Conservation (phyloP, 2,113 vertebrate species). For the Atherinomorus stipes region DNA sequence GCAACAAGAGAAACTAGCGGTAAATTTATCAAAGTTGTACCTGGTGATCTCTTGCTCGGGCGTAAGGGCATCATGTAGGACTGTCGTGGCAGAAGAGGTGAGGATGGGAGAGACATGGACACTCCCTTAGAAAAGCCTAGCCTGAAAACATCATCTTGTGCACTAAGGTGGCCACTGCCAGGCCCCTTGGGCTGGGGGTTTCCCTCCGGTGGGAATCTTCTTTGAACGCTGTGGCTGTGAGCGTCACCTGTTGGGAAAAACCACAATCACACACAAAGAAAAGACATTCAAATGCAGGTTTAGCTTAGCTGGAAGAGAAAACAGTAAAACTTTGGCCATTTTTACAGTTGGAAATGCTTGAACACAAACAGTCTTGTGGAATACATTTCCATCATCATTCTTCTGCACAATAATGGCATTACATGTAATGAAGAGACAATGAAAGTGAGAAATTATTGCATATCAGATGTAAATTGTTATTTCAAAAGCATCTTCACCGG, state of each 20-base stretch:
- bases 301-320: too few relatives aligned
- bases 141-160: constrained; percentile 84
- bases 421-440: background rate
- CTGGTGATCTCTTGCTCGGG: constrained; percentile 94
- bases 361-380: too few relatives aligned
- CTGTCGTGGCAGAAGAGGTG: constrained; percentile 94
- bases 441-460: background rate
- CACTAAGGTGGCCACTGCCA: constrained; percentile 63
- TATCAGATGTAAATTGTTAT: background rate
- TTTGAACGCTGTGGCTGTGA: constrained; percentile 80
- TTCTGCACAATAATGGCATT: background rate
- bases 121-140: constrained; percentile 90
- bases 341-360: too few relatives aligned
- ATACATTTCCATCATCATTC: background rate
- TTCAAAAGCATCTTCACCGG: background rate
- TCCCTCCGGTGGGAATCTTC: constrained; percentile 72
- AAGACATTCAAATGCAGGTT: too few relatives aligned
- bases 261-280: background rate
- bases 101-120: constrained; percentile 97
- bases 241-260: constrained; percentile 83
- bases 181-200: constrained; percentile 75
- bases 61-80: constrained; percentile 89
- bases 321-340: too few relatives aligned
- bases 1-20: background rate
- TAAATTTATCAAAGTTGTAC: constrained; percentile 73